Conservation (phyloP, 2,797 vertebrate species). For the Rhinichthys osculus region DNA sequence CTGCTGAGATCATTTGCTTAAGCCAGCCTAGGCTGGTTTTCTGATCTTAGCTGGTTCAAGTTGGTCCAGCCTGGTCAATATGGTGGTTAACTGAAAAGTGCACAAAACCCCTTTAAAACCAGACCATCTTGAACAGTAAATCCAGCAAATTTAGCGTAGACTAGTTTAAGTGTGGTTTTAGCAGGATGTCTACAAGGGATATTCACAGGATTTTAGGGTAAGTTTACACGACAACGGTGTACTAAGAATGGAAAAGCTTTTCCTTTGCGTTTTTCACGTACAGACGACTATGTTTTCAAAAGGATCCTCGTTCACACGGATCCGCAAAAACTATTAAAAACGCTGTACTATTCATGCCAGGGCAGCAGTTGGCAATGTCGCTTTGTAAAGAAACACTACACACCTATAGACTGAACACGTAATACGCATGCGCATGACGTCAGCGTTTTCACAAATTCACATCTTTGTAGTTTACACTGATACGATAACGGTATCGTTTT, state of each 20-base stretch:
- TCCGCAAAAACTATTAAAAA: background rate
- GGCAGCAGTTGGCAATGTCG: background rate
- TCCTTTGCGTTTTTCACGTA: too few relatives aligned
- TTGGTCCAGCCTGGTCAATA: background rate
- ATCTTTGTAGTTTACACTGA: background rate
- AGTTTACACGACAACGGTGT: background rate
- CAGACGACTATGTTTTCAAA: background rate
- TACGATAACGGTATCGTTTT: background rate
- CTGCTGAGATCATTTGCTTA: background rate
- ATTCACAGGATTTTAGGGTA: background rate
- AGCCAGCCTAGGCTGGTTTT: background rate
- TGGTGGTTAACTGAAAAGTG: background rate
- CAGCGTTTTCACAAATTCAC: background rate
- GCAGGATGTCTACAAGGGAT: background rate
- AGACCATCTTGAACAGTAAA: background rate
- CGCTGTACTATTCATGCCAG: background rate
- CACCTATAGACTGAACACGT: background rate
- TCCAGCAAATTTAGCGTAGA: too few relatives aligned
- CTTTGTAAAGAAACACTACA: background rate
- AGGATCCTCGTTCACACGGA: background rate
- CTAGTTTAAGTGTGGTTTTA: background rate
- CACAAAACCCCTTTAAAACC: background rate
- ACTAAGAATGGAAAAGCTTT: background rate
- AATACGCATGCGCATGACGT: background rate
- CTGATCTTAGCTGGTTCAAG: background rate